Evolutionary conservation across 2,888 invertebrate species (phyloP), one percentile per base, ranked within the genome.

Genomic region (Philereme transversata): DNA sequence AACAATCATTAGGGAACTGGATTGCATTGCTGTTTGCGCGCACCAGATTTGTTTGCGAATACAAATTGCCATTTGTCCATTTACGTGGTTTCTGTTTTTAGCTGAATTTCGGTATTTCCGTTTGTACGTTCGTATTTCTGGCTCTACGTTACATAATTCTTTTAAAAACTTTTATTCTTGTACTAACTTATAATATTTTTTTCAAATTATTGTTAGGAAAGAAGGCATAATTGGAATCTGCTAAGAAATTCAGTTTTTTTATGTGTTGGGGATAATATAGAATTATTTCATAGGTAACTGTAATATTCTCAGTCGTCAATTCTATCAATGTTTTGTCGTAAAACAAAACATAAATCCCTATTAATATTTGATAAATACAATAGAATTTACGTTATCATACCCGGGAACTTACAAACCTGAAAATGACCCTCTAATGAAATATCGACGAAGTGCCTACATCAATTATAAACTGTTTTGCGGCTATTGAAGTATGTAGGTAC

Each of bases 21-120:
- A 77, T 74, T 75, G 76, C 73, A 68, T 66, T 70, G 71, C 76
- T 88, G 86, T 90, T 90, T 89, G 85, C 83, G 56, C 56, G 64
- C 74, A 65, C 74, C 75, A 74, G 84, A 87, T 87, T 90, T 91
- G 90, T 91, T 90, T 91, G 89, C 83, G 89, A 89, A 90, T 89
- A 87, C 85, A 88, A 88, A 91, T 89, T 89, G 84, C 78, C 80
- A 79, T 82, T 60, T 36, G 50, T 46, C 46, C 47, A 58, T 62
- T 81, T 79, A 84, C 78, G 75, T 75, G 72, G 55, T 57, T 52
- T 55, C 59, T 61, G 60, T 61, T 70, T 64, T 60, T 51, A 60
- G 58, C 47, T 36, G 49, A 58, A 57, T 57, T 64, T 69, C 36
- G 22, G 34, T 59, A 51, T 8, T 33, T 48, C 11, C 41, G 6